Evolutionary conservation across 2,113 vertebrate species (phyloP).

Genomic region (Urocitellus parryii): DNA sequence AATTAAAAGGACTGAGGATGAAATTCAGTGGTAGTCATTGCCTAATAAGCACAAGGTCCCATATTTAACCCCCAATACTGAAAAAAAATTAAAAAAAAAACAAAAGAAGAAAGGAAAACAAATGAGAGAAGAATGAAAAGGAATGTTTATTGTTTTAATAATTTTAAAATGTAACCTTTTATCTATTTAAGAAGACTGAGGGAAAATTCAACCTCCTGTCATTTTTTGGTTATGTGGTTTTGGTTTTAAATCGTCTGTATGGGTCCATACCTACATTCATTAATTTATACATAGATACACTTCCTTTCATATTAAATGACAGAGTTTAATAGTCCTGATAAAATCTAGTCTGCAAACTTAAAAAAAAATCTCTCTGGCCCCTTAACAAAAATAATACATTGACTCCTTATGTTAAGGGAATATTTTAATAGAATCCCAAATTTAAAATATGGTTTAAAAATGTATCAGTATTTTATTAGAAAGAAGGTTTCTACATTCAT

Average conservation of each 20-base stretch:
- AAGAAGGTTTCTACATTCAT: background rate
- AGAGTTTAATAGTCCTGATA: background rate
- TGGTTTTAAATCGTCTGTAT: background rate
- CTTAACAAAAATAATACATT: background rate
- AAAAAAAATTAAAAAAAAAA: background rate
- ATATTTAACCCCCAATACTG: background rate
- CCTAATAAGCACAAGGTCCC: background rate
- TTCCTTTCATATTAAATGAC: background rate
- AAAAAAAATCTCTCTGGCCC: background rate
- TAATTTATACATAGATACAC: background rate
- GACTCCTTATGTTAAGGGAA: background rate
- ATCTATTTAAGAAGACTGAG: background rate
- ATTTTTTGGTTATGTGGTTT: background rate
- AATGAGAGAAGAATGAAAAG: too few species aligned
- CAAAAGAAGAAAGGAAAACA: background rate
- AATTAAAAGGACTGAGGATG: background rate
- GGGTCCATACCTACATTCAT: background rate
- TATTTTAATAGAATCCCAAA: background rate
- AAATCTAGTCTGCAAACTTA: background rate
- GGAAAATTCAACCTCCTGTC: background rate
- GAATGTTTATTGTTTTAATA: background rate
- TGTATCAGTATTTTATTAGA: background rate
- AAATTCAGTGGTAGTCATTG: background rate
- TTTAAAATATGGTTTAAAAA: background rate
- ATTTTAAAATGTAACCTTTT: background rate